Evolutionary conservation across 1,140 invertebrate species (phyloP), one percentile per base, ranked within the genome.

Genomic region (Diplogasteroides magnus): DNA sequence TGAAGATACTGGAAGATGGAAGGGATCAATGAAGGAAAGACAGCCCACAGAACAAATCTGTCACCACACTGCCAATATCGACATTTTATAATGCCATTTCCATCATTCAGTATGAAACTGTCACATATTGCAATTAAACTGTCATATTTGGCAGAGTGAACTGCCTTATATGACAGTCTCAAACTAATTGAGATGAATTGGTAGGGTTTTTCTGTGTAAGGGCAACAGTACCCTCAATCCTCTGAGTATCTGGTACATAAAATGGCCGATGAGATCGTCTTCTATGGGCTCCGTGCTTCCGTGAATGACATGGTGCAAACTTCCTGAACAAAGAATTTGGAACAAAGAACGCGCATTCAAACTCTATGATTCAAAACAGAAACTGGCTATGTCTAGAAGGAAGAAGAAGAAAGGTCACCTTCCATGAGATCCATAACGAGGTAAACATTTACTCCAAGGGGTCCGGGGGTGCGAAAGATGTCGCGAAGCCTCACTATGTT

Each of bases 351-450:
- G 37, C 37, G 19, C 19, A 48, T 6, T 11, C 37, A 48, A 11
- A 11, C 6, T 48, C 37, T 48, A 48, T 48, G 6, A 48, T 48
- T 48, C 37, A 11, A 19, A 11, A 48, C 19, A 11, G 37, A 48
- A 48, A 11, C 6, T 6, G 6, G 37, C 19, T 19, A 48, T 48
- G 6, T 6, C 19, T 11, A 48, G 37, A 11, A 19, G 19, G 19
- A 19, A 19, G 37, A 48, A 11, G 37, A 19, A 48, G 19, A 48
- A 11, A 48, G 6, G 19, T 48, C 19, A 48, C 37, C 85, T 74
- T 86, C 86, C 86, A 86, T 86, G 23, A 86, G 73, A 74, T 86
- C 84, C 79, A 86, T 84, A 1, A 86, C 86, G 62, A 86, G 80
- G 78, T 85, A 86, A n/a, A 86, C 82, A 69, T 86, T 85, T 48